Base-by-base conservation (phyloP, 2,797 vertebrate genomes). In the Danionella dracula region DNA sequence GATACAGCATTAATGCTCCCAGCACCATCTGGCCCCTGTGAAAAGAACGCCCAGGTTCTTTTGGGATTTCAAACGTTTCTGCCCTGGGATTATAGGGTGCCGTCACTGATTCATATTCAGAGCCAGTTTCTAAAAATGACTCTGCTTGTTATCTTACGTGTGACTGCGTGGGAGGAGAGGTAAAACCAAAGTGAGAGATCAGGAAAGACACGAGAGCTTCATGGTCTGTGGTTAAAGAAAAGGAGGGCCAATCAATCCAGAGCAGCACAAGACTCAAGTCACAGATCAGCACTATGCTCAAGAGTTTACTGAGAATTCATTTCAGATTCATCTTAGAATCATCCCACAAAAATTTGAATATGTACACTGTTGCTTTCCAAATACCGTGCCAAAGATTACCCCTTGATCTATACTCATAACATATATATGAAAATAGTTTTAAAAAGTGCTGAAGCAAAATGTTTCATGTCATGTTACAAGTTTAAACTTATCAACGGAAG, bases 11-110 rank as follows among this genome's bases (percentile, higher is more conserved):
- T 76, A 68, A 65, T 68, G 46, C 66, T 63, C 57, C 55, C 48
- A 35, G 57, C 65, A 65, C 78, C 78, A 81, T 81, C 79, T 81
- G 76, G 71, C 65, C 75, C 57, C 75, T 70, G 66, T 69, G 60
- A 78, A 71, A 78, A 71, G 69, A 77, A 72, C 49, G 61, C 66
- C 48, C 49, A 40, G 45, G 60, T 73, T 77, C 70, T 72, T 59
- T 0, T 40, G 60, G 69, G 73, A 70, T 78, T 79, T 73, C 50
- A 73, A 66, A 76, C 55, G 70, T 66, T 70, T 73, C 74, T 51
- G 54, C 63, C 23, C 58, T 32, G 53, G 70, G 64, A 77, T 79
- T 74, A 75, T 71, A 77, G 61, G 57, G 72, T 74, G 64, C 70
- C 66, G 71, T 63, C 65, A 76, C 76, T 78, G 68, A 74, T 77